Base-by-base conservation (phyloP, 1,140 invertebrate species). In the Drosophila busckii region DNA sequence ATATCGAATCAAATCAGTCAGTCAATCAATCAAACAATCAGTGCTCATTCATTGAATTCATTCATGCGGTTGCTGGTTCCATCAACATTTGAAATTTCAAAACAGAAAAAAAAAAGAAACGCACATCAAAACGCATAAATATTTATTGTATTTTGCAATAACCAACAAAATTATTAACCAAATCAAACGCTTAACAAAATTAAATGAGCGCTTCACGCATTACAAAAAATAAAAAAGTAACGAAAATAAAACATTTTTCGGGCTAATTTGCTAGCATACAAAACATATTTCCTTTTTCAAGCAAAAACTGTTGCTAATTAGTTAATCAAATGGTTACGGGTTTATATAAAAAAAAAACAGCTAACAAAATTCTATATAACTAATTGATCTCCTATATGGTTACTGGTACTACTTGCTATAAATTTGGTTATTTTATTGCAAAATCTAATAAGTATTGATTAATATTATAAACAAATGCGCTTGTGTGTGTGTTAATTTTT, bases 211-310 rank as follows among this genome's bases (percentile, higher is more conserved):
- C 63, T 34, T 49, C 37, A 45, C 48, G 35, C 31, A 25, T 20
- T 12, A 23, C 25, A 28, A 28, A 16, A 42, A 41, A 32, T 32
- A 28, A 65, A 50, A 53, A 41, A 35, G 60, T 71, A 63, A 84
- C 63, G 78, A 83, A 86, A 86, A 86, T 83, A 86, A 86, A 86
- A 86, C 84, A 86, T 86, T 86, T 86, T 86, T 86, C 84, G 84
- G 80, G 84, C 75, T 83, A 70, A 82, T 70, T 61, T 80, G 37
- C 38, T 69, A 28, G 34, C 29, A 52, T 13, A 61, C 26, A 35
- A n/a, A n/a, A n/a, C n/a, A 67, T 69, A 46, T 44, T 31, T 63
- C 50, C 48, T 26, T 44, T 54, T 48, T 40, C 25, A 56, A 53
- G 40, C 54, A 23, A 38, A 53, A 50, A 45, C 19, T 45, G 31